A percentile compares a stretch with the other conserved stretches of the same genome.
These are phyloP conservation scores for Diploscapter pachys DNA, from an alignment of 1,140 invertebrate genomes.

Conservation along the genomic window DNA sequence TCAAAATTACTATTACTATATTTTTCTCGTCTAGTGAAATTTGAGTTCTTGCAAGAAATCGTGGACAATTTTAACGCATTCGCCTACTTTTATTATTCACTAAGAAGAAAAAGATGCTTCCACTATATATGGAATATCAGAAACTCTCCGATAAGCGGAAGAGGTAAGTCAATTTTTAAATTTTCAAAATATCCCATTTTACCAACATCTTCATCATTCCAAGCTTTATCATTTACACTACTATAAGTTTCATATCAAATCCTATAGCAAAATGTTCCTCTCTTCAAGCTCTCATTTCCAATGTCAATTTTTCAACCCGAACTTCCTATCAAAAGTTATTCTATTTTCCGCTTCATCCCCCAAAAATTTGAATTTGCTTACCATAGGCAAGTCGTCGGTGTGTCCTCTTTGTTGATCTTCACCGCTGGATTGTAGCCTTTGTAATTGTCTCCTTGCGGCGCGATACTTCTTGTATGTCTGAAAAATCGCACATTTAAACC, in stretches of 20 bases:
- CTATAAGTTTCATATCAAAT: not conserved
- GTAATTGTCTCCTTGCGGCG: not conserved
- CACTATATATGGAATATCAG: too few species aligned
- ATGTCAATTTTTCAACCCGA: not conserved
- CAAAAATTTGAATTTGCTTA: constrained; percentile 12
- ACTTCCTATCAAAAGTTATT: not conserved
- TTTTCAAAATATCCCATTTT: too few species aligned
- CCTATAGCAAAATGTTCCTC: not conserved
- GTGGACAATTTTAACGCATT: too few species aligned
- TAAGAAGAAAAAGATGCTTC: too few species aligned
- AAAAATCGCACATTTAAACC: constrained; percentile 5
- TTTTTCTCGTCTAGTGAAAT: too few species aligned
- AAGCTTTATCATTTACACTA: not conserved
- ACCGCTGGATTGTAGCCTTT: not conserved
- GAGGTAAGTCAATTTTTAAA: too few species aligned
- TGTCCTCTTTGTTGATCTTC: constrained; percentile 9
- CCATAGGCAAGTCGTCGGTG: constrained; percentile 31
- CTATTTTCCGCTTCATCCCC: not conserved
- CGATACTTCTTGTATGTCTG: constrained; percentile 22
- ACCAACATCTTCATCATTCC: too few species aligned
- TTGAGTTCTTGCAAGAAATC: too few species aligned
- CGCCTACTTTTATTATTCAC: too few species aligned
- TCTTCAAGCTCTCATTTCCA: not conserved
- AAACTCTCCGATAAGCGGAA: too few species aligned
- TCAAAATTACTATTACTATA: too few species aligned